A percentile compares a stretch with the other conserved stretches of the same genome.
Conservation (phyloP, 1,140 invertebrate genomes). For the Formica selysi region DNA sequence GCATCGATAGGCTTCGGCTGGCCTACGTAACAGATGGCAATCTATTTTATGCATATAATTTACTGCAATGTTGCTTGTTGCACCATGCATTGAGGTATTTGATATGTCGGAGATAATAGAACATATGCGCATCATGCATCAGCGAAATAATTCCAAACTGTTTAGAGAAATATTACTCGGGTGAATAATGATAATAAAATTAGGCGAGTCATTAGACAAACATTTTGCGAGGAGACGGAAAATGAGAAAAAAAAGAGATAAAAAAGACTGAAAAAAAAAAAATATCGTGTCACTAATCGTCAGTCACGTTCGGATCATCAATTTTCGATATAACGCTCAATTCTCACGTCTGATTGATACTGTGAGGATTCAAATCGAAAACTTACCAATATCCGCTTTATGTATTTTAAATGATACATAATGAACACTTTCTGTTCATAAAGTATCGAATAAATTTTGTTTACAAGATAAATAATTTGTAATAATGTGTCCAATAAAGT, state of each 20-base stretch:
- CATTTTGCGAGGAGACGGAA: background rate
- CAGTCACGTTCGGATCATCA: slow-evolving; percentile 71
- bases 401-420: background rate
- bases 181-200: slow-evolving; percentile 43
- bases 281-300: slow-evolving; percentile 48
- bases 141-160: background rate
- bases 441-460: background rate
- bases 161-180: slow-evolving; percentile 23
- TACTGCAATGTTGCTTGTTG: background rate
- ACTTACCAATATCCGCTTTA: slow-evolving; percentile 3
- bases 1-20: background rate
- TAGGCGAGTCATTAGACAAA: slow-evolving; percentile 54
- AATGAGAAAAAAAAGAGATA: background rate
- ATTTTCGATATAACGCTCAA: slow-evolving; percentile 53
- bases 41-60: background rate
- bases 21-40: slow-evolving; percentile 4
- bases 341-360: background rate
- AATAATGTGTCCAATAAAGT: background rate
- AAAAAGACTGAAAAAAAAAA: background rate
- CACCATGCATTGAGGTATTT: background rate
- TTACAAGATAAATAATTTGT: slow-evolving; percentile 17
- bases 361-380: background rate
- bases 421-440: background rate
- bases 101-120: background rate
- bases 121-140: background rate